These are phyloP conservation scores for Oryctes rhinoceros DNA, from an alignment of 1,140 invertebrate genomes.

Conservation along the genomic window DNA sequence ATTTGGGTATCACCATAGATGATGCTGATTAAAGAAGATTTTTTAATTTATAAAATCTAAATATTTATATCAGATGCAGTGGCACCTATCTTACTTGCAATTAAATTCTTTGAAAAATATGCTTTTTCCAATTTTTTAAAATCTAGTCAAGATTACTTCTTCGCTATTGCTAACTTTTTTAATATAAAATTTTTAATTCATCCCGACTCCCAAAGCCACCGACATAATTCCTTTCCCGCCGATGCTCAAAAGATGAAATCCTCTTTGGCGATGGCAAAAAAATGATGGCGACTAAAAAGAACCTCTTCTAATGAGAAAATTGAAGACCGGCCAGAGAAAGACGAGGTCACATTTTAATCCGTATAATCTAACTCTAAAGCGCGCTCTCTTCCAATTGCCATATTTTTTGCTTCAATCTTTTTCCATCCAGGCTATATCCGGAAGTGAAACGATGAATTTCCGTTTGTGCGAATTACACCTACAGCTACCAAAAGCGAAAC, in stretches of 20 bases:
- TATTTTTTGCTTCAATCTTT: no score
- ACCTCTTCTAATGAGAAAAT: background rate
- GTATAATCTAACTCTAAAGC: background rate
- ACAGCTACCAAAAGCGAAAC: background rate
- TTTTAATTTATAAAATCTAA: no score
- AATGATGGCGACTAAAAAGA: background rate
- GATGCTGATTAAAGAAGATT: no score
- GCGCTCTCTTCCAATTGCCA: background rate
- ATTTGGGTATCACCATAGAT: no score
- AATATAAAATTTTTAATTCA: constrained; percentile 27
- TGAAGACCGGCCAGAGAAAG: background rate
- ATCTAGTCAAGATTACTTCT: background rate
- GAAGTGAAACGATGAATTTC: constrained; percentile 1
- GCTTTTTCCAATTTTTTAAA: background rate
- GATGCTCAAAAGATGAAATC: background rate
- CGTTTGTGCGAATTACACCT: background rate
- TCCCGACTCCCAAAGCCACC: background rate
- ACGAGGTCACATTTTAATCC: constrained; percentile 2
- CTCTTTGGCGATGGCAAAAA: background rate
- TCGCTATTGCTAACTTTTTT: constrained; percentile 17
- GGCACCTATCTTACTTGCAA: no score
- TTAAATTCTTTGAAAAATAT: no score
- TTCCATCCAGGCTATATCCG: background rate
- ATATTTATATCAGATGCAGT: no score
- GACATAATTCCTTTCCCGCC: constrained; percentile 1